phyloP scores from a whole-genome alignment of 2,797 vertebrate genomes.

The Poeciliopsis gracilis region DNA sequence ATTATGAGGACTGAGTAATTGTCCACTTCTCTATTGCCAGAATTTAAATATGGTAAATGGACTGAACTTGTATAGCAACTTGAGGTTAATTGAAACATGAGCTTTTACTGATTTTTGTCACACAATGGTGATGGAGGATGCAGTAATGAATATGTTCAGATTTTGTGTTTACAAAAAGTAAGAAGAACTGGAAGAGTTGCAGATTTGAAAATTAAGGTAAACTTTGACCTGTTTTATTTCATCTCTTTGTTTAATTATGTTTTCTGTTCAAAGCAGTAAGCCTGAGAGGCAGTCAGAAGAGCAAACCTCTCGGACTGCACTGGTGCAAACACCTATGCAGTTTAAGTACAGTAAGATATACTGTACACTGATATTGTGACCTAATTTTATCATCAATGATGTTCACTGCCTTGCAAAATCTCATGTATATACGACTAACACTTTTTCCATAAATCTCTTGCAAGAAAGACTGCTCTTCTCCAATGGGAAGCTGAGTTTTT shows the following conservation, averaged over 20 bases:
- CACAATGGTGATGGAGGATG: background rate
- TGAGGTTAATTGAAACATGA: background rate
- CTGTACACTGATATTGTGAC: background rate
- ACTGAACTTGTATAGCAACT: background rate
- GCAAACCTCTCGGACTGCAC: too few species aligned
- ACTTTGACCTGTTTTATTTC: background rate
- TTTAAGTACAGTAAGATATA: background rate
- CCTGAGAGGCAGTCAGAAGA: background rate
- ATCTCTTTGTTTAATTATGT: background rate
- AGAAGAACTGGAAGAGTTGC: background rate
- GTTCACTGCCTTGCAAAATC: background rate
- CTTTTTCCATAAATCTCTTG: background rate
- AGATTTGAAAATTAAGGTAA: background rate
- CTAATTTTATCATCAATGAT: background rate
- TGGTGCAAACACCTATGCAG: background rate
- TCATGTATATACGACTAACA: background rate
- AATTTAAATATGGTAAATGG: background rate
- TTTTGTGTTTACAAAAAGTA: background rate
- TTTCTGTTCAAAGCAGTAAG: background rate
- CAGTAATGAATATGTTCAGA: background rate
- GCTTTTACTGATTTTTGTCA: background rate
- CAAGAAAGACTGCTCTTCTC: background rate
- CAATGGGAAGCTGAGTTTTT: background rate
- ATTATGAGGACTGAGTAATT: background rate
- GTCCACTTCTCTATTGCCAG: background rate